Percentiles rank a stretch among this genome's conserved stretches.
These are phyloP conservation scores for Seira sanloemensis DNA, from an alignment of 2,888 invertebrate genomes.

Conservation along the genomic window DNA sequence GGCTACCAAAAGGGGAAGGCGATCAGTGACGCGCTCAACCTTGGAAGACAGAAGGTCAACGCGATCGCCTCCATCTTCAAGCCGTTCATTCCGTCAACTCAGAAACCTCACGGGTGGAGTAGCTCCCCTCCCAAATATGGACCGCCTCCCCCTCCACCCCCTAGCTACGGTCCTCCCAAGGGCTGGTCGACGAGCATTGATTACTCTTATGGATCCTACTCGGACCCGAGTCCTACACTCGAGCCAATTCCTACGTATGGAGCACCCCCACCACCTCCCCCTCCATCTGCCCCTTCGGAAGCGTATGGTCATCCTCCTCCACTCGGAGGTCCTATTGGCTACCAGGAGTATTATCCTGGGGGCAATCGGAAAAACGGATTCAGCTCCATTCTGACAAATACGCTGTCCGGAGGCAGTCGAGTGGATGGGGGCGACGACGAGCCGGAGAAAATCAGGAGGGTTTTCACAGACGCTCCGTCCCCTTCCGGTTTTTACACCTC, in stretches of 20 bases:
- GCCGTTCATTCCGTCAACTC: slow-evolving; percentile 2
- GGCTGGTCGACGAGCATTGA: neutral
- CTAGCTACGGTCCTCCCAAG: neutral
- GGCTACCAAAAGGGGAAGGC: slow-evolving; percentile 54
- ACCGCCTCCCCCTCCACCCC: neutral
- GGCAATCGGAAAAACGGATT: slow-evolving; percentile 23
- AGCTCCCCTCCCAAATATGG: slow-evolving; percentile 22
- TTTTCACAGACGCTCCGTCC: slow-evolving; percentile 11
- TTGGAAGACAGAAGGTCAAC: slow-evolving; percentile 43
- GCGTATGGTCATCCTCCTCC: slow-evolving; percentile 3
- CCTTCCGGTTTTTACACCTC: slow-evolving; percentile 56
- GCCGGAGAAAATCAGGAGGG: slow-evolving; percentile 9
- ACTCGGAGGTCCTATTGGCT: neutral
- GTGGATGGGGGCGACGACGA: neutral
- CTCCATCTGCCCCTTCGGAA: neutral
- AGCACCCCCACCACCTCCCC: slow-evolving; percentile 7
- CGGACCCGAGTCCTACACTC: slow-evolving; percentile 5
- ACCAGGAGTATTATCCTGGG: slow-evolving; percentile 22
- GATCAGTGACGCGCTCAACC: slow-evolving; percentile 29
- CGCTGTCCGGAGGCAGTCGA: neutral
- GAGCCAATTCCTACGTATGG: neutral
- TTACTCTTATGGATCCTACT: slow-evolving; percentile 20
- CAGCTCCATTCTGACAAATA: slow-evolving; percentile 9
- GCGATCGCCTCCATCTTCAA: slow-evolving; percentile 39
- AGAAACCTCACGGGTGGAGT: neutral